These are phyloP conservation scores for Nasonia vitripennis DNA, from an alignment of 1,140 invertebrate genomes.

Conservation along the genomic window DNA sequence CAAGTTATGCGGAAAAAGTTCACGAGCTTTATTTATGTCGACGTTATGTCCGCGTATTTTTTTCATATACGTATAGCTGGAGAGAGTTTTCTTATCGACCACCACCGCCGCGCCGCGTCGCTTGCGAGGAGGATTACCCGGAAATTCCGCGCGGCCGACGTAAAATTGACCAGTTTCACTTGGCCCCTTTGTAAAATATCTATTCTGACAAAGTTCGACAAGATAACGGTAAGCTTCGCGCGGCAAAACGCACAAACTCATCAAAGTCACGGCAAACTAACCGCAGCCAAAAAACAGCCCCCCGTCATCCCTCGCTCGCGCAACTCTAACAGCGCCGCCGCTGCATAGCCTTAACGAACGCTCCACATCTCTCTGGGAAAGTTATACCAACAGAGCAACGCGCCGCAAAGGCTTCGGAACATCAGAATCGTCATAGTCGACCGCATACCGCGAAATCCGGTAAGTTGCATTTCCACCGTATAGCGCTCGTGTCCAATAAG, in stretches of 20 bases:
- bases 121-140: background rate
- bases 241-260: background rate
- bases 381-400: background rate
- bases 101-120: background rate
- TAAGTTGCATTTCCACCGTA: background rate
- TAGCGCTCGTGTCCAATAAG: background rate
- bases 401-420: background rate
- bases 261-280: background rate
- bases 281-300: background rate
- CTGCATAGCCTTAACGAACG: background rate
- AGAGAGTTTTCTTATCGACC: background rate
- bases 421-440: background rate
- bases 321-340: background rate
- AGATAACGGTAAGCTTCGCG: too few relatives aligned
- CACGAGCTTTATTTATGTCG: constrained; percentile 27
- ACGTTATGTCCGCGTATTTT: constrained; percentile 5
- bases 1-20: constrained; percentile 14
- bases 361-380: background rate
- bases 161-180: background rate
- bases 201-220: too few relatives aligned
- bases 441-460: background rate
- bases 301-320: background rate
- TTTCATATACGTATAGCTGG: background rate
- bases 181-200: background rate
- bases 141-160: background rate